Evolutionary conservation across 2,888 invertebrate species (phyloP), one percentile per base, ranked within the genome.

Genomic region (Carterocephalus palaemon): DNA sequence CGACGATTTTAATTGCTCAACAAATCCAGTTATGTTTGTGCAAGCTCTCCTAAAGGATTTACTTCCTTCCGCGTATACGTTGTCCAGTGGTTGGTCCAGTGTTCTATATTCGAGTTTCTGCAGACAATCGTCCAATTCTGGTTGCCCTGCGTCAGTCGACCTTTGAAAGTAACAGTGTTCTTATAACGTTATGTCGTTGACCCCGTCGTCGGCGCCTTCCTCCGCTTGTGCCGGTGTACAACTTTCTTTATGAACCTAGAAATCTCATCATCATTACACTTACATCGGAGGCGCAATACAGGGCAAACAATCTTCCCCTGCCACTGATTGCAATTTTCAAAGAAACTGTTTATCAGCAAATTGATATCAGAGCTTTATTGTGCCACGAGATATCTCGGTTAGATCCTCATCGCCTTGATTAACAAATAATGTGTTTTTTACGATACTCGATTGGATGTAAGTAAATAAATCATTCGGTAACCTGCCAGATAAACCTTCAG

Each of bases 161-260:
- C 84, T 84, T 82, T 85, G 76, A 82, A 85, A 83, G 83, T 79
- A 83, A 84, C 80, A 83, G 83, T 78, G 70, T 70, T 72, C 77
- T 67, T 69, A 62, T 64, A 70, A 62, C 62, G 63, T 54, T 54
- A 62, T 62, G 81, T 75, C 84, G 67, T 67, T 75, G 83, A 83
- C 75, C 82, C 64, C 67, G 51, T 59, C 52, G 59, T 55, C 58
- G 58, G 61, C 70, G 70, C 66, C 69, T 70, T 65, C 70, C 63
- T 67, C 55, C 52, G 57, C 57, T 60, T 53, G 58, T 59, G 56
- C 53, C 58, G 53, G 57, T 67, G 53, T 62, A 55, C 63, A 67
- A 68, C 75, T 79, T 76, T 79, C 79, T 71, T 77, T 67, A 62
- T 60, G 62, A 67, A 67, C 64, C 64, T 60, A 65, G 65, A 67